These are phyloP conservation scores for Corythornis vintsioides DNA, from an alignment of 2,113 vertebrate genomes.

Conservation along the genomic window DNA sequence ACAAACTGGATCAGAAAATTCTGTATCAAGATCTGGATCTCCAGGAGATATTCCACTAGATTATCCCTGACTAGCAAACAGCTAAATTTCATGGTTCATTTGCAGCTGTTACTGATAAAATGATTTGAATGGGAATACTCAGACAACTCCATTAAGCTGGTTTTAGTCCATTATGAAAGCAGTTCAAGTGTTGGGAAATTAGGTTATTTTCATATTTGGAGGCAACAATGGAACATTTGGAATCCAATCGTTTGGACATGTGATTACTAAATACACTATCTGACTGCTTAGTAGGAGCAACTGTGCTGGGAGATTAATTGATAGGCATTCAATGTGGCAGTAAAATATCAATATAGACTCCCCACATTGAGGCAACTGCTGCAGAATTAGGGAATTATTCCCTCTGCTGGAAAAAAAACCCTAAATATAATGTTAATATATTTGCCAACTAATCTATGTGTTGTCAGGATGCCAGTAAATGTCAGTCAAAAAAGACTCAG, in stretches of 20 bases:
- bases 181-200: constrained; percentile 11
- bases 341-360: background rate
- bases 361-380: background rate
- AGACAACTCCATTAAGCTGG: constrained; percentile 15
- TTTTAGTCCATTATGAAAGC: constrained; percentile 11
- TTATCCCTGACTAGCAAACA: constrained; percentile 29
- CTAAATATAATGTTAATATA: background rate
- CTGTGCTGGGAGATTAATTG: background rate
- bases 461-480: background rate
- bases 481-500: background rate
- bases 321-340: background rate
- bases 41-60: background rate
- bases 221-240: background rate
- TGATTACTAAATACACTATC: background rate
- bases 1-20: background rate
- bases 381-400: background rate
- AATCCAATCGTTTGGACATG: background rate
- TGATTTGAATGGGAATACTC: constrained; percentile 9
- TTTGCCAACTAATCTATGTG: background rate
- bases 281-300: background rate
- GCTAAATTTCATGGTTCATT: constrained; percentile 50
- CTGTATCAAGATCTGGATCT: background rate
- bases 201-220: background rate
- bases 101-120: constrained; percentile 14
- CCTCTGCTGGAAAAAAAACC: background rate